Evolutionary conservation across 2,888 invertebrate species (phyloP), one percentile per base, ranked within the genome.

Genomic region (Aphodius granarius): DNA sequence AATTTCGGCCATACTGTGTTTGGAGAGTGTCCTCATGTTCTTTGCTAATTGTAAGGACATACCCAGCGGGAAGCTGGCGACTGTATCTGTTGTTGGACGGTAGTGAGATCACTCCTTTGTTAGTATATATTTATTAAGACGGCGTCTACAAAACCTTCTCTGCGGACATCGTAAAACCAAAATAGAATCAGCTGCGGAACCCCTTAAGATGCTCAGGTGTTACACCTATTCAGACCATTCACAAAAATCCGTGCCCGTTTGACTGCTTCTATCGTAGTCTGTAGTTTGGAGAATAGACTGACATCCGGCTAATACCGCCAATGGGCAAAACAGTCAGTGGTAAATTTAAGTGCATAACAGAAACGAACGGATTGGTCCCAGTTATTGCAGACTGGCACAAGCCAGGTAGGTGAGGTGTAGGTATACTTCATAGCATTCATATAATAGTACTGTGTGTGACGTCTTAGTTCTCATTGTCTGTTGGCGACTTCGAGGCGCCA

Each of bases 401-500:
- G 43, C 6, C 43, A 43, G 43, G 43, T 43, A 43, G 43, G 43
- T 43, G 43, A 43, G 43, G 43, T 43, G 43, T 43, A 3, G 43
- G 13, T 43, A 43, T 43, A 3, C 43, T 13, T 43, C 43, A 43
- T 3, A 3, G 43, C 43, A 43, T 43, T 43, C 43, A 43, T 43
- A 43, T 68, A 74, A 74, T 77, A 70, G 74, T 74, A 77, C 68
- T 77, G 72, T 71, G 70, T 84, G 84, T 85, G 85, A 86, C 85
- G 85, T 85, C 83, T 75, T 73, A 73, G 83, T 80, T 82, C 77
- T 83, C 81, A 86, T 86, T 85, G 85, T 86, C 83, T 82, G 82
- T 79, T 81, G 78, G 83, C 85, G 85, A 84, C 85, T 81, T 72
- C 72, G 78, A 83, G 85, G 85, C 85, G 85, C 85, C 85, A 84